phyloP scores from a whole-genome alignment of 2,797 vertebrate species.

The Gobio occitaniae region DNA sequence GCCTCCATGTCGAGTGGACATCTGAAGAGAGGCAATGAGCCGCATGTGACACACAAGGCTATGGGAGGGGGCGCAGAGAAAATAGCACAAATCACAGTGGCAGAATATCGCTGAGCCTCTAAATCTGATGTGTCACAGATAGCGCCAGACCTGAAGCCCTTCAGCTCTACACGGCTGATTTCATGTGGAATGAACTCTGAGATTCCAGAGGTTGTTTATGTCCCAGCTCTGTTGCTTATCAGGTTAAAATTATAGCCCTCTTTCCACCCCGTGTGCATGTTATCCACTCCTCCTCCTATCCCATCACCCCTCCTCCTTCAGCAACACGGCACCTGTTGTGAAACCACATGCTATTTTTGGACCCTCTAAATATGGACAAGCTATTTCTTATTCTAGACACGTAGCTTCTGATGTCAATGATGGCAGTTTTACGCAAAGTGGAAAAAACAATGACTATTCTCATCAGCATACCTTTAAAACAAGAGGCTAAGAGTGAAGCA shows the following conservation, averaged over 20 bases:
- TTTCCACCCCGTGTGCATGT: slow-evolving; percentile 51
- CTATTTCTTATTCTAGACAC: slow-evolving; percentile 70
- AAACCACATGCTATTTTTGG: slow-evolving; percentile 83
- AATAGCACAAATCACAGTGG: slow-evolving; percentile 55
- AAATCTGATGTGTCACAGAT: slow-evolving; percentile 51
- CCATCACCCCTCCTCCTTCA: slow-evolving; percentile 56
- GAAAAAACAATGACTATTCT: slow-evolving; percentile 43
- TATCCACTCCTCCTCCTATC: slow-evolving; percentile 45
- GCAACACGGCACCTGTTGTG: slow-evolving; percentile 80
- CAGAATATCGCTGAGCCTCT: slow-evolving; percentile 37
- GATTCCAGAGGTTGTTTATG: slow-evolving; percentile 60
- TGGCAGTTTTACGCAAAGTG: slow-evolving; percentile 50
- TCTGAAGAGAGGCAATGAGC: slow-evolving; percentile 30
- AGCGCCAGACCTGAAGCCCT: slow-evolving; percentile 39
- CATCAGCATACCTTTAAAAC: not conserved
- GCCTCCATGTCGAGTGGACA: not conserved
- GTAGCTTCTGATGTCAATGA: slow-evolving; percentile 57
- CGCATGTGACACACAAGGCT: slow-evolving; percentile 25
- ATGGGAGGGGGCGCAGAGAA: slow-evolving; percentile 38
- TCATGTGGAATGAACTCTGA: slow-evolving; percentile 44
- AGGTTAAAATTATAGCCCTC: slow-evolving; percentile 61
- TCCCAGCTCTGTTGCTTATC: slow-evolving; percentile 55
- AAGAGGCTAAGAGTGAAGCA: not conserved
- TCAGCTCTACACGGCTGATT: slow-evolving; percentile 53
- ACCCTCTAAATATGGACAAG: slow-evolving; percentile 77